These are phyloP conservation scores for Chloebia gouldiae DNA, from an alignment of 2,113 vertebrate genomes.

Conservation along the genomic window DNA sequence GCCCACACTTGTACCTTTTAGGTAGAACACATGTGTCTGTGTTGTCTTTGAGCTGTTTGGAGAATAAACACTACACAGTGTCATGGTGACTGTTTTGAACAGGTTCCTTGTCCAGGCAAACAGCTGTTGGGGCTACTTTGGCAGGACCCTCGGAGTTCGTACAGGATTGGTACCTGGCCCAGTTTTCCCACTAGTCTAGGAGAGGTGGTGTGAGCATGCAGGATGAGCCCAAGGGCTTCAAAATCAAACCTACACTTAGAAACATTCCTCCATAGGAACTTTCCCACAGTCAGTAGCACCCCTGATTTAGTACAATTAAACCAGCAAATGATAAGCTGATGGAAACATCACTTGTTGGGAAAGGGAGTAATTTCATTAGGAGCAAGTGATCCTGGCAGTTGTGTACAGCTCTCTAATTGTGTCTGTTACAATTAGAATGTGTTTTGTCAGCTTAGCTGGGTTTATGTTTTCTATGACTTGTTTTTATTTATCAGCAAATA, in stretches of 20 bases:
- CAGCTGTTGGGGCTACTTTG: background rate
- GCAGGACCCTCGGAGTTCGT: background rate
- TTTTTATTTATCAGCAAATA: background rate
- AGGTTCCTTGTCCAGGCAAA: background rate
- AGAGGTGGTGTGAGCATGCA: background rate
- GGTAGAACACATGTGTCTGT: background rate
- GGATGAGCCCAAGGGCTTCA: background rate
- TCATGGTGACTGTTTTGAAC: background rate
- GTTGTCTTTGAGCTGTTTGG: background rate
- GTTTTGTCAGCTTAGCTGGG: background rate
- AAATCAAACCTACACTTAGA: background rate
- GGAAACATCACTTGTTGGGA: background rate
- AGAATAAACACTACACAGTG: background rate
- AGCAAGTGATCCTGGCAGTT: background rate
- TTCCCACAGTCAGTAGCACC: background rate
- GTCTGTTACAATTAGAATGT: background rate
- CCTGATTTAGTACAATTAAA: background rate
- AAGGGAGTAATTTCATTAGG: background rate
- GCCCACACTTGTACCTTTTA: background rate
- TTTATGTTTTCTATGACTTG: background rate
- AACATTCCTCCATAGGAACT: background rate
- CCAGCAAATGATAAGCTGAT: background rate
- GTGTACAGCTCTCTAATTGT: background rate
- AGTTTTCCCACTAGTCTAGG: background rate
- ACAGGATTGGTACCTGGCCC: background rate